These are phyloP conservation scores for Lipophrys pholis DNA, from an alignment of 2,113 vertebrate species.

Conservation along the genomic window DNA sequence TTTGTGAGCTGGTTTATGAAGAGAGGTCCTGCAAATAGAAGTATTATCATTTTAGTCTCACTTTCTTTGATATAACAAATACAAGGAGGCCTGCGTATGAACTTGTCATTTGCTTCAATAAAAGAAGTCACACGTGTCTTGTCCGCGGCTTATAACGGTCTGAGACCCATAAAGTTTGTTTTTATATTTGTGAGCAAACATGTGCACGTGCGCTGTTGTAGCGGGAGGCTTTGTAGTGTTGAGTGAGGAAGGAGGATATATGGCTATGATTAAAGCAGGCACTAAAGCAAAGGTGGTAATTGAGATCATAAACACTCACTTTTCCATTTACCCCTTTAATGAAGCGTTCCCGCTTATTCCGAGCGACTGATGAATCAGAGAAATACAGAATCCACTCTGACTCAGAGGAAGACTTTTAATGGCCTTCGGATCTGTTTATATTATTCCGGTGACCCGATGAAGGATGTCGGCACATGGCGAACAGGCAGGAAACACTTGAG, in stretches of 20 bases:
- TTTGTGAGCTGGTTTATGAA: conserved; percentile 44
- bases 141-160: conserved; percentile 16
- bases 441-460: conserved; percentile 11
- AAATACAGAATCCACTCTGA: conserved; percentile 32
- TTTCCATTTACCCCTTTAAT: conserved; percentile 77
- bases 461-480: conserved; percentile 27
- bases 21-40: conserved; percentile 33
- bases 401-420: conserved; percentile 20
- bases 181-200: conserved; percentile 36
- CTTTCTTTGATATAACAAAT: neutral
- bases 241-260: conserved; percentile 63
- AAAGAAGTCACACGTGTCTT: conserved; percentile 14
- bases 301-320: conserved; percentile 83
- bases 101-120: neutral
- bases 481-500: neutral
- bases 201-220: conserved; percentile 41
- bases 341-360: conserved; percentile 72
- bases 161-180: conserved; percentile 19
- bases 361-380: conserved; percentile 56
- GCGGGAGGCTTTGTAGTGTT: conserved; percentile 45
- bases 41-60: conserved; percentile 4
- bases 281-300: conserved; percentile 81
- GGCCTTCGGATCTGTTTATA: conserved; percentile 28
- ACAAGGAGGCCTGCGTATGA: neutral
- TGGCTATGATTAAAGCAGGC: conserved; percentile 79